Percentiles rank a stretch among this genome's conserved stretches.
Evolutionary conservation across 2,797 vertebrate species (phyloP).

Genomic region (Xenentodon cancila): DNA sequence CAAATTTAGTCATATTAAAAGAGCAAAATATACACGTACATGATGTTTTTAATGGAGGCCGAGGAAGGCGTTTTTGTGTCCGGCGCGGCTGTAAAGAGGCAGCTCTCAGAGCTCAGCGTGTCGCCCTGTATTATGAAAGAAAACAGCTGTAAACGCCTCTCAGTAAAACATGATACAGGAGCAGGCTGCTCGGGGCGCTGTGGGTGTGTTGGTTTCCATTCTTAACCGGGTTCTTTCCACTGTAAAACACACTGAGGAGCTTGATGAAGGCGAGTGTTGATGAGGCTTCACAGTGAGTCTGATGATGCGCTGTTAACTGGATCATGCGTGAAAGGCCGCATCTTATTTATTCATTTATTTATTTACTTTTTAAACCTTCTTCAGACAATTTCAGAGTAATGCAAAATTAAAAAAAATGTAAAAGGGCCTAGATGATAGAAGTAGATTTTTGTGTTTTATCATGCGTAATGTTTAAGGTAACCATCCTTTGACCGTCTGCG

Average conservation of each 20-base stretch:
- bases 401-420: too few species aligned
- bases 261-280: conserved; percentile 17
- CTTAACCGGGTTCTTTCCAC: conserved; percentile 26
- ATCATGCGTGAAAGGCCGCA: too few species aligned
- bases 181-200: conserved; percentile 51
- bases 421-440: too few species aligned
- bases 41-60: too few species aligned
- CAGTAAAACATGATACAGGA: conserved; percentile 63
- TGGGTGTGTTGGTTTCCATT: conserved; percentile 47
- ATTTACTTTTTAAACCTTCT: too few species aligned
- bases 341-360: too few species aligned
- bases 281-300: conserved; percentile 4
- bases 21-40: too few species aligned
- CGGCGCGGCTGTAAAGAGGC: conserved; percentile 18
- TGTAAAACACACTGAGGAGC: conserved; percentile 29
- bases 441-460: too few species aligned
- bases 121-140: conserved; percentile 58
- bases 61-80: too few species aligned
- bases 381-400: too few species aligned
- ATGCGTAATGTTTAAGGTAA: too few species aligned
- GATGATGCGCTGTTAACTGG: neutral
- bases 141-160: conserved; percentile 77
- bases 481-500: neutral
- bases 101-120: conserved; percentile 57
- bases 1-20: too few species aligned